Percentiles rank a stretch among this genome's conserved stretches.
Conservation (phyloP, 2,888 invertebrate species). For the Phaedon cochleariae region DNA sequence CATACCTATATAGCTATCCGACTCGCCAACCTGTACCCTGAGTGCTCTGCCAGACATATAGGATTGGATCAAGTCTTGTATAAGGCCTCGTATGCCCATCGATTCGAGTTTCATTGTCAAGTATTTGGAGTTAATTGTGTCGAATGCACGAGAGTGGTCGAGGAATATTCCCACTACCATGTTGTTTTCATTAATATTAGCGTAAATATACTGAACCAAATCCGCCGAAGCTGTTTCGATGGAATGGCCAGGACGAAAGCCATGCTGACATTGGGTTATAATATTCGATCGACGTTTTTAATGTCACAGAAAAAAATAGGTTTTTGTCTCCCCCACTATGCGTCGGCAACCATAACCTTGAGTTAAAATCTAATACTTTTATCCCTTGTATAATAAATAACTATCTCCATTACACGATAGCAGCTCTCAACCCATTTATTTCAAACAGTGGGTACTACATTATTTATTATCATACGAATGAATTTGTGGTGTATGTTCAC, state of each 20-base stretch:
- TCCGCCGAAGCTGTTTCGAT: conserved; percentile 11
- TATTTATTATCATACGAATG: not conserved
- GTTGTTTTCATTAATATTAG: conserved; percentile 3
- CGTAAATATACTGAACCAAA: conserved; percentile 3
- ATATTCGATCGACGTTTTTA: too few relatives aligned
- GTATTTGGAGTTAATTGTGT: conserved; percentile 4
- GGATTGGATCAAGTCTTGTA: too few relatives aligned
- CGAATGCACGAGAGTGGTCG: conserved; percentile 6
- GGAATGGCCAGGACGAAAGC: not conserved
- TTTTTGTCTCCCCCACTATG: too few relatives aligned
- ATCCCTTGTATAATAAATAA: too few relatives aligned
- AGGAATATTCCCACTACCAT: conserved; percentile 9
- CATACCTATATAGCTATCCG: too few relatives aligned
- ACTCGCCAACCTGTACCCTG: too few relatives aligned
- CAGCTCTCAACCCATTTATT: not conserved
- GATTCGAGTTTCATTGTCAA: not conserved
- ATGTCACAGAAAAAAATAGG: too few relatives aligned
- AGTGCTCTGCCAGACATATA: too few relatives aligned
- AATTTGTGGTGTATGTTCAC: not conserved
- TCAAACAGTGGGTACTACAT: not conserved
- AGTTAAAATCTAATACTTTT: too few relatives aligned
- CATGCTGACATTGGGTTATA: too few relatives aligned
- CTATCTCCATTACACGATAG: too few relatives aligned
- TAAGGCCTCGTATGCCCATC: not conserved
- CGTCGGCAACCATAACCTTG: too few relatives aligned